Base-by-base conservation (phyloP, 2,113 vertebrate species). In the Podarcis muralis region DNA sequence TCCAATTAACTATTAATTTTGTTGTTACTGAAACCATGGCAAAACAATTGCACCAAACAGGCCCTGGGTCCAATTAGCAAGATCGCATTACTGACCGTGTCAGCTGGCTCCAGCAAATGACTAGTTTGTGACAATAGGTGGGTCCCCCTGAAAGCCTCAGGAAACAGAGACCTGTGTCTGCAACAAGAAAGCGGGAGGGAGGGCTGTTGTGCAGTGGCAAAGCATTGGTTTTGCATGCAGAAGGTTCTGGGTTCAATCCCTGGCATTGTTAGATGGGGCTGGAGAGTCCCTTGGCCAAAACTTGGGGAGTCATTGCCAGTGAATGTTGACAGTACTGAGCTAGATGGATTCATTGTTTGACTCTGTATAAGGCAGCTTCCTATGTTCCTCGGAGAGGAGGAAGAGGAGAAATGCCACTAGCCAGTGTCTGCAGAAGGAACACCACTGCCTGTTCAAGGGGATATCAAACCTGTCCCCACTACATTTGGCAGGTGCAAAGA, bases 1-100 rank as follows among this genome's bases (percentile, higher is more conserved):
- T 85, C 15, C 1, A 18, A 93, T 97, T 78, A 95, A 96, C 71
- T 94, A 96, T 97, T 96, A 0, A 95, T 94, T 48, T 0, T 12
- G 74, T 88, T 48, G 96, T 89, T 76, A 94, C 27, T 5, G 2
- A 74, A 95, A 93, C 95, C 53, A 11, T 15, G 2, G 0, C 1
- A 1, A 23, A 87, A 95, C 90, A 96, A 91, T 2, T 66, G 90
- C 2, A 22, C 0, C 0, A 23, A 16, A 1, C 78, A 88, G 88
- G 15, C 8, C 0, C 86, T 7, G 0, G 0, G 72, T 0, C 23
- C 77, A 3, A 76, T 90, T 0, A 3, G 78, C 32, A 68, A 5
- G 75, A 74, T 91, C 25, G 3, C 9, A 8, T 86, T 84, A 68
- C 74, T 59, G 25, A 20, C 27, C 8, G 9, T 48, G 82, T 72